Evolutionary conservation across 2,797 vertebrate genomes (phyloP), one percentile per base, ranked within the genome.

Genomic region (Peromyscus eremicus): DNA sequence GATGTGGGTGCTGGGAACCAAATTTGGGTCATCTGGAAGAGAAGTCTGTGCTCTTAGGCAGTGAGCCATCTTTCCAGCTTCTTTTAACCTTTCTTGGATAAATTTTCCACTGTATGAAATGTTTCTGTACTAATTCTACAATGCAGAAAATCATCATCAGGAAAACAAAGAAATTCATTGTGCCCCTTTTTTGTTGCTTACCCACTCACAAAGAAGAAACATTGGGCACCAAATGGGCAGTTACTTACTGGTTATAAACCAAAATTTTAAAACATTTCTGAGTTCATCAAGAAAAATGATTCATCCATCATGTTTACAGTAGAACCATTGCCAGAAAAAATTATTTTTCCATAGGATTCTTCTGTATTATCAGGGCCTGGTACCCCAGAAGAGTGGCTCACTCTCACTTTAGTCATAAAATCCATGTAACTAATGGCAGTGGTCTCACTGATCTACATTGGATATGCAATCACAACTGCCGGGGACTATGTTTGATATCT

Each of bases 251-350:
- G 64, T 75, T 92, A 81, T 80, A 52, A 62, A 16, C 16, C 27
- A 8, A 88, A 57, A 68, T 91, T 2, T 11, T 37, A 43, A 92
- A 97, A 81, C 57, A 46, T 62, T 25, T 49, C 77, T 21, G 77
- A 95, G 34, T 77, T 92, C 23, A 66, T 52, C 29, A 43, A 40
- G 12, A 87, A 34, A 81, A 89, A 4, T 81, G 27, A 5, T 84
- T 76, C 76, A 60, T 91, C 82, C n/a, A 32, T 92, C 55, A 60
- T 79, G 25, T 64, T 94, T 88, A 68, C 77, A 73, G 76, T 60
- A 85, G 49, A 94, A 80, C 8, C 10, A 55, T n/a, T 8, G 10
- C 34, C 34, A n/a, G 71, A n/a, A 71, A 89, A 81, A 92, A 57
- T 32, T 29, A 73, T 37, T 77, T 94, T 92, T 71, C 55, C 55